These are phyloP conservation scores for Sphenopsis melanotis DNA, from an alignment of 2,797 vertebrate species.

Conservation along the genomic window DNA sequence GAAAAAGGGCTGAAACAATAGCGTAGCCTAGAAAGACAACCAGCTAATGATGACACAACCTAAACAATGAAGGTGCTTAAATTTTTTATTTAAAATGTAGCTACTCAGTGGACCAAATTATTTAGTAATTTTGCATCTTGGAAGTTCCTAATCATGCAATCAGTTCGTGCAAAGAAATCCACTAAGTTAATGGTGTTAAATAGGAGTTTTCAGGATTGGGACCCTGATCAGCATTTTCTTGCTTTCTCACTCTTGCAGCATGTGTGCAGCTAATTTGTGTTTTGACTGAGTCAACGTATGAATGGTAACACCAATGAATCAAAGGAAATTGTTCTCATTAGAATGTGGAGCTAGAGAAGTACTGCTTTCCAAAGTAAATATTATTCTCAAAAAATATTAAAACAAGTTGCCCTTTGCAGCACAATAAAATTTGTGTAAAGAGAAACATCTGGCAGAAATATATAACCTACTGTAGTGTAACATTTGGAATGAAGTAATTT, in stretches of 20 bases:
- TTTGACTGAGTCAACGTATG: slow-evolving; percentile 61
- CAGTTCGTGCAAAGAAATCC: background rate
- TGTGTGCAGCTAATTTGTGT: slow-evolving; percentile 60
- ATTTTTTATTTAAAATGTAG: background rate
- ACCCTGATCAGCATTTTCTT: background rate
- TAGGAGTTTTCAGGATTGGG: background rate
- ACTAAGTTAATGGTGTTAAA: background rate
- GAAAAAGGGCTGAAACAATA: background rate
- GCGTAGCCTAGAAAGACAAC: background rate
- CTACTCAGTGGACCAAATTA: background rate
- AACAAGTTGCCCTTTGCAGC: slow-evolving; percentile 65
- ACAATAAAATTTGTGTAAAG: slow-evolving; percentile 69
- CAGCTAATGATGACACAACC: background rate
- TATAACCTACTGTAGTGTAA: slow-evolving; percentile 54
- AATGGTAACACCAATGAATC: slow-evolving; percentile 65
- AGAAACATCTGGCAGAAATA: slow-evolving; percentile 71
- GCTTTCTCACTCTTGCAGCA: slow-evolving; percentile 11
- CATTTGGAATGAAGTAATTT: slow-evolving; percentile 66
- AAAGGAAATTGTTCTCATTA: slow-evolving; percentile 72
- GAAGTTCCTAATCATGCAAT: background rate
- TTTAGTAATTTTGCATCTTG: background rate
- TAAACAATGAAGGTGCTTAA: background rate
- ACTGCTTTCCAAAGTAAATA: slow-evolving; percentile 69
- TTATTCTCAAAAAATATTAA: slow-evolving; percentile 70
- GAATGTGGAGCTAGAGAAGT: slow-evolving; percentile 60